These are phyloP conservation scores for Chaenogobius annularis DNA, from an alignment of 2,113 vertebrate genomes.

Conservation along the genomic window DNA sequence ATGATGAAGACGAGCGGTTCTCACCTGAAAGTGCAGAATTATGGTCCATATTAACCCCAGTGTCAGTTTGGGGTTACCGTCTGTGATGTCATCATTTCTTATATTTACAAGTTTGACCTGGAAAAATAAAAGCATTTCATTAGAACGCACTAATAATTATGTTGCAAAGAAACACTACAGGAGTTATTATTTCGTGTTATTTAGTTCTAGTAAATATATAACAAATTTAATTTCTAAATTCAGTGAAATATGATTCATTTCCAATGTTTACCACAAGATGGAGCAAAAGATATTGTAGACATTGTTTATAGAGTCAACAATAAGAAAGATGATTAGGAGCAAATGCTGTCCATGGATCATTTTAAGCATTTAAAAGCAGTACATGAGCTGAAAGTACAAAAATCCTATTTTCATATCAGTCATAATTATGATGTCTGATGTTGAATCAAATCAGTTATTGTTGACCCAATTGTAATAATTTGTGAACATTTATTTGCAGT, in stretches of 20 bases:
- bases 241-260: not conserved
- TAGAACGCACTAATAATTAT: not conserved
- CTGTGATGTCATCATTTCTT: conserved; percentile 98
- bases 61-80: conserved; percentile 97
- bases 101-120: conserved; percentile 99
- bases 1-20: conserved; percentile 27
- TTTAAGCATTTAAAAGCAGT: conserved; percentile 12
- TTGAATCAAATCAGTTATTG: not conserved
- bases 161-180: not conserved
- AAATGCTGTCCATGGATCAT: not conserved
- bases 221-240: not conserved
- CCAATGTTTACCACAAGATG: conserved; percentile 64
- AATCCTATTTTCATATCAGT: not conserved
- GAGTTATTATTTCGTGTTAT: not conserved
- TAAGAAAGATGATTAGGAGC: not conserved
- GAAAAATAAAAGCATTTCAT: conserved; percentile 13
- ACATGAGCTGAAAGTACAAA: not conserved
- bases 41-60: conserved; percentile 99
- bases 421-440: not conserved
- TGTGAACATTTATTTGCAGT: not conserved
- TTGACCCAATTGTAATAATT: conserved; percentile 5
- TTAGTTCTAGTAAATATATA: not conserved
- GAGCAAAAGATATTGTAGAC: conserved; percentile 32
- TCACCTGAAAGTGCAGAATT: conserved; percentile 99
- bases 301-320: conserved; percentile 2